Evolutionary conservation across 1,140 invertebrate species (phyloP).

Genomic region (Coptotermes formosanus): DNA sequence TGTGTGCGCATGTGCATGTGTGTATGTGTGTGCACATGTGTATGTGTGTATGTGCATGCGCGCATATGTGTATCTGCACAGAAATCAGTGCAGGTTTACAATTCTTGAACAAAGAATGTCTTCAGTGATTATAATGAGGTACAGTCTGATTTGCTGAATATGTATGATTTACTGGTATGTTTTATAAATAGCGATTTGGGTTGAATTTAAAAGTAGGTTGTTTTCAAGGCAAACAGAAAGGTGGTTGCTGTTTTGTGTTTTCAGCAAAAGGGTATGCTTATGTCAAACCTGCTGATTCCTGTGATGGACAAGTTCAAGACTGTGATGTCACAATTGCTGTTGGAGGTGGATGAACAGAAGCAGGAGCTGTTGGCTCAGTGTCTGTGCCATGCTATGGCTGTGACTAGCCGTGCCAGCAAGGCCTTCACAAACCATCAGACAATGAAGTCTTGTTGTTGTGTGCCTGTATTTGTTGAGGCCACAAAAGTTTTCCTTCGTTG

Average conservation of each 20-base stretch:
- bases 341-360: slow-evolving; percentile 44
- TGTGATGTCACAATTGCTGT: slow-evolving; percentile 40
- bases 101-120: not conserved
- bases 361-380: slow-evolving; percentile 48
- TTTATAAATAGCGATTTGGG: not conserved
- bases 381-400: slow-evolving; percentile 53
- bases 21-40: too few relatives aligned
- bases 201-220: not conserved
- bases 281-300: slow-evolving; percentile 40
- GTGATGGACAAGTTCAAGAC: slow-evolving; percentile 38
- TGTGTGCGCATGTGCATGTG: too few relatives aligned
- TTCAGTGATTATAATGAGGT: too few relatives aligned
- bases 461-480: slow-evolving; percentile 52
- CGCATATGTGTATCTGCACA: too few relatives aligned
- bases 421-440: slow-evolving; percentile 58
- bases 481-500: slow-evolving; percentile 54
- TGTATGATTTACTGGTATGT: too few relatives aligned
- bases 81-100: not conserved
- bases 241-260: slow-evolving; percentile 20
- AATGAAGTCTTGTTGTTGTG: slow-evolving; percentile 55
- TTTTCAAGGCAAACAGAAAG: not conserved
- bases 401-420: slow-evolving; percentile 58
- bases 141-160: too few relatives aligned
- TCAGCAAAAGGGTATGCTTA: slow-evolving; percentile 36
- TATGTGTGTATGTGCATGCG: too few relatives aligned